A percentile compares a stretch with the other conserved stretches of the same genome.
These are phyloP conservation scores for Oophaga sylvatica DNA, from an alignment of 2,797 vertebrate genomes.

Conservation along the genomic window DNA sequence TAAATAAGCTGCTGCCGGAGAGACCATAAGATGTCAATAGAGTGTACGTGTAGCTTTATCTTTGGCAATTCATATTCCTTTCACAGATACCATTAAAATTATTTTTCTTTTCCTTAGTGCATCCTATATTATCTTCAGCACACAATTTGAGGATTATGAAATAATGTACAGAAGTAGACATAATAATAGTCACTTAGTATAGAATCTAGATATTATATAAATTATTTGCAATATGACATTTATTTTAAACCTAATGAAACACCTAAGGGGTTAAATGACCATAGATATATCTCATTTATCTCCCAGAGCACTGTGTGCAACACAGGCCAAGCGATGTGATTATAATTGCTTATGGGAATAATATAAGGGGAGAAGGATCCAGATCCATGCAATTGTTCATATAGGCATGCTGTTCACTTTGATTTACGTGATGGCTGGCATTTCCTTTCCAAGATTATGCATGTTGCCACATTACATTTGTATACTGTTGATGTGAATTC, in stretches of 20 bases:
- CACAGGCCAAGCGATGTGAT: constrained; percentile 49
- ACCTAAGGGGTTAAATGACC: constrained; percentile 18
- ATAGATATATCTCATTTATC: constrained; percentile 5
- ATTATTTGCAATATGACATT: not conserved
- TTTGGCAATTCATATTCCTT: no score
- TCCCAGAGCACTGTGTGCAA: constrained; percentile 26
- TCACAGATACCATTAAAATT: no score
- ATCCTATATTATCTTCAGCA: no score
- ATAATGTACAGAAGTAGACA: no score
- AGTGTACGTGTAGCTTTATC: no score
- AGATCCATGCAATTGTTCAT: constrained; percentile 46
- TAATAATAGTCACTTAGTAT: no score
- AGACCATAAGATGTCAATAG: no score
- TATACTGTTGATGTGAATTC: constrained; percentile 41
- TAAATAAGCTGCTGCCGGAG: no score
- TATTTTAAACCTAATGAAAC: not conserved
- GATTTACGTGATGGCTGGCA: constrained; percentile 53
- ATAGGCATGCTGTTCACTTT: constrained; percentile 56
- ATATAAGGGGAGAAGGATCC: constrained; percentile 43
- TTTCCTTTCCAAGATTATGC: constrained; percentile 42
- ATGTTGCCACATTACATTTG: constrained; percentile 57
- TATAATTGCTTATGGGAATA: constrained; percentile 54
- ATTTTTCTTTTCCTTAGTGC: no score
- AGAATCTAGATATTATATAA: no score
- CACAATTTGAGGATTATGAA: no score